These are phyloP conservation scores for Oryzias melastigma DNA, from an alignment of 2,113 vertebrate genomes.

Conservation along the genomic window DNA sequence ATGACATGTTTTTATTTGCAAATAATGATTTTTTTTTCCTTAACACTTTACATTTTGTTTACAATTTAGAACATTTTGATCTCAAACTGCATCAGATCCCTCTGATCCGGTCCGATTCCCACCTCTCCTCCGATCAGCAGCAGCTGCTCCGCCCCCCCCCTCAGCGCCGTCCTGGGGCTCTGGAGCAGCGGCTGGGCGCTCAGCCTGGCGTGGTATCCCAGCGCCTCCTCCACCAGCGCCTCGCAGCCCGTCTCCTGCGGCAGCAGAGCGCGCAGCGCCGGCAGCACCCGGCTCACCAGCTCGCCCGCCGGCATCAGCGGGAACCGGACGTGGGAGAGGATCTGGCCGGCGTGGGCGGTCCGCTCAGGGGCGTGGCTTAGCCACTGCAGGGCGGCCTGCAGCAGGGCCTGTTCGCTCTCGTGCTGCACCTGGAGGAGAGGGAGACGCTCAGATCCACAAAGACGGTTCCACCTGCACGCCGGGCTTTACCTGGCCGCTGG, in stretches of 20 bases:
- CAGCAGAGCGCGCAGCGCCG: constrained; percentile 81
- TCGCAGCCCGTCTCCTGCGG: constrained; percentile 82
- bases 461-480: too few relatives aligned
- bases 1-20: too few relatives aligned
- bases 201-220: constrained; percentile 83
- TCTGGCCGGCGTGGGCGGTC: constrained; percentile 74
- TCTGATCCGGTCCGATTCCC: neutral
- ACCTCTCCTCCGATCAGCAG: constrained; percentile 91
- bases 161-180: constrained; percentile 77
- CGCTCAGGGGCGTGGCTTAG: constrained; percentile 83
- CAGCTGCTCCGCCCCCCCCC: constrained; percentile 81
- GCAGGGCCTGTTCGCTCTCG: constrained; percentile 84
- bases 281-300: constrained; percentile 83
- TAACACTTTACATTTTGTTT: too few relatives aligned
- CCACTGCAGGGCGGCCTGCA: constrained; percentile 89
- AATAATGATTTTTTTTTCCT: too few relatives aligned
- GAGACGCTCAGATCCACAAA: neutral
- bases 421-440: constrained; percentile 77
- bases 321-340: constrained; percentile 89
- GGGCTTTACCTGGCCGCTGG: constrained; percentile 69
- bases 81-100: too few relatives aligned
- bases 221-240: constrained; percentile 85
- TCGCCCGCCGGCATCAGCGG: constrained; percentile 84
- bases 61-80: too few relatives aligned
- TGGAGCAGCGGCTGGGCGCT: constrained; percentile 87